These are phyloP conservation scores for Chaenogobius annularis DNA, from an alignment of 2,113 vertebrate genomes.

Conservation along the genomic window DNA sequence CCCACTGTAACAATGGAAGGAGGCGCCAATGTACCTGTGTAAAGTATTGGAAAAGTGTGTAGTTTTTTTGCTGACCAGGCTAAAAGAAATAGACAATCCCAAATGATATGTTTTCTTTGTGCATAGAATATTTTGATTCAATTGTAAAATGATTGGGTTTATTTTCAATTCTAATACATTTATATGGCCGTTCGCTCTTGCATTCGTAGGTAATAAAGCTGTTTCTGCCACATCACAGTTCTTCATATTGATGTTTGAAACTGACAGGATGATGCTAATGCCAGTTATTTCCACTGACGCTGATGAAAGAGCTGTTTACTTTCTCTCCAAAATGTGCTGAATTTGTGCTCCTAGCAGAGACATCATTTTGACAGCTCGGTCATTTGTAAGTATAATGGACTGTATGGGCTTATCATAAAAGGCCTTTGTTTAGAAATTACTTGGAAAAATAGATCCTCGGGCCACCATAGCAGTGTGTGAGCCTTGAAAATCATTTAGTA, in stretches of 20 bases:
- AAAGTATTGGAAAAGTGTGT: background rate
- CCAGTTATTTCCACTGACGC: conserved; percentile 49
- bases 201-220: conserved; percentile 27
- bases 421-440: conserved; percentile 15
- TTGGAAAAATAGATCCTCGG: conserved; percentile 4
- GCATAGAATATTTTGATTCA: background rate
- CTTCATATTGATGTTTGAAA: conserved; percentile 49
- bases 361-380: conserved; percentile 23
- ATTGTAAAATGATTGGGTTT: background rate
- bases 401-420: conserved; percentile 12
- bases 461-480: background rate
- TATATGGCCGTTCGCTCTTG: conserved; percentile 24
- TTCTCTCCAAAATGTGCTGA: conserved; percentile 24
- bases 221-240: conserved; percentile 17
- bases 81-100: conserved; percentile 18
- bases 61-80: background rate
- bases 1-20: background rate
- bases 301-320: conserved; percentile 33
- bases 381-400: conserved; percentile 29
- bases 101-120: conserved; percentile 18
- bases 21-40: background rate
- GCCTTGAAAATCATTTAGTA: conserved; percentile 5
- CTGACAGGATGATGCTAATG: conserved; percentile 50
- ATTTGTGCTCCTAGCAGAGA: conserved; percentile 14
- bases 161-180: conserved; percentile 13